These are phyloP conservation scores for Mythimna impura DNA, from an alignment of 2,888 invertebrate species.

Conservation along the genomic window DNA sequence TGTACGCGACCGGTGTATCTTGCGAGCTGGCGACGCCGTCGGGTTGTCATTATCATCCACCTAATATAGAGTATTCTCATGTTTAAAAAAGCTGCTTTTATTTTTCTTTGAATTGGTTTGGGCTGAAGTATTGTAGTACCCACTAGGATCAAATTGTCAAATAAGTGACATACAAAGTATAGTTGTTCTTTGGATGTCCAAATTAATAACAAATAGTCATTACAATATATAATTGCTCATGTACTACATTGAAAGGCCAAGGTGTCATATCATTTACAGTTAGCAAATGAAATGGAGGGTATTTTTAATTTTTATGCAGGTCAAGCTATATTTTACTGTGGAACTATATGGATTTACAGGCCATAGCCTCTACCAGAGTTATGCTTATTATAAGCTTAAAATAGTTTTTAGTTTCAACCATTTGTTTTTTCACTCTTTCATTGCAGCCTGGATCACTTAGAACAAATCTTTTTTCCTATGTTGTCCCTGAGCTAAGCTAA, in stretches of 20 bases:
- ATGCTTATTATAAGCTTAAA: slow-evolving; percentile 4
- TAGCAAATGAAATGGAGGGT: slow-evolving; percentile 19
- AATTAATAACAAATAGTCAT: neutral
- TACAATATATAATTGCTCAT: neutral
- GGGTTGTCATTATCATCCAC: slow-evolving; percentile 88
- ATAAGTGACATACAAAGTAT: neutral
- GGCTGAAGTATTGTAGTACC: neutral
- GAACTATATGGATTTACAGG: neutral
- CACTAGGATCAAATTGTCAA: slow-evolving; percentile 2
- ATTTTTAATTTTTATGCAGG: neutral
- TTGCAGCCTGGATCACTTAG: neutral
- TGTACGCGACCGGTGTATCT: slow-evolving; percentile 84
- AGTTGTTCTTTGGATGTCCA: neutral
- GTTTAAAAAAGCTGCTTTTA: slow-evolving; percentile 5
- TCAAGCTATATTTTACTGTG: neutral
- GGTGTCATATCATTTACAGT: neutral
- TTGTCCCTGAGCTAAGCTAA: slow-evolving; percentile 20
- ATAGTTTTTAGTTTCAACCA: neutral
- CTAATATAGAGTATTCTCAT: slow-evolving; percentile 66
- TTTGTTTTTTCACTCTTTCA: neutral
- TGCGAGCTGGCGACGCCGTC: slow-evolving; percentile 84
- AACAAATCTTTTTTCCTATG: neutral
- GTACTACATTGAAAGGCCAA: neutral
- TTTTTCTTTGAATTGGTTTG: neutral
- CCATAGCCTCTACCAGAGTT: neutral